phyloP scores from a whole-genome alignment of 2,797 vertebrate genomes.

The Xerus rutilus region DNA sequence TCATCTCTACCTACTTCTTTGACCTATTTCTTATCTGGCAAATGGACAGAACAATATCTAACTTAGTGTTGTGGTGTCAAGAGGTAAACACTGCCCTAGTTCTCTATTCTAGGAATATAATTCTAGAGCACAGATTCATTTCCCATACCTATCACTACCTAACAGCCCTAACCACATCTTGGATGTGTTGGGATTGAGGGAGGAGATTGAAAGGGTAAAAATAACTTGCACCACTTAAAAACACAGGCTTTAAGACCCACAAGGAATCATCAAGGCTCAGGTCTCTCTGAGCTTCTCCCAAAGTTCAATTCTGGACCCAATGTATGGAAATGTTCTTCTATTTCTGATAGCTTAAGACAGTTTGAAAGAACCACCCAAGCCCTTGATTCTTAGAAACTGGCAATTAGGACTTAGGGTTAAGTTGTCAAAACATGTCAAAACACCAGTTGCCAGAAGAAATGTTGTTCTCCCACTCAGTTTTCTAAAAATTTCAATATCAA shows the following conservation, averaged over 20 bases:
- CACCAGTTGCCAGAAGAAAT: neutral
- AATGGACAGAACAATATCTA: neutral
- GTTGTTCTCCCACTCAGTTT: neutral
- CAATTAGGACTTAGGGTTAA: neutral
- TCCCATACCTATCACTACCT: conserved; percentile 11
- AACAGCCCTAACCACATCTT: neutral
- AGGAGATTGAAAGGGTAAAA: neutral
- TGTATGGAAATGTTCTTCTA: neutral
- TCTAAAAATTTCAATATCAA: conserved; percentile 40
- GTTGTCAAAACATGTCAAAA: neutral
- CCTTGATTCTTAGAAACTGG: conserved; percentile 54
- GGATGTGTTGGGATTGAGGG: neutral
- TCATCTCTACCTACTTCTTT: conserved; percentile 2
- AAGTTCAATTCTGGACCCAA: conserved; percentile 48
- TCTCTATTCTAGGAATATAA: conserved; percentile 49
- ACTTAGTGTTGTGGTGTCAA: neutral
- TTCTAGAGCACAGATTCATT: conserved; percentile 50
- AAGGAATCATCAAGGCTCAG: conserved; percentile 15
- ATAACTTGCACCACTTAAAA: conserved; percentile 39
- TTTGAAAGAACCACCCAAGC: conserved; percentile 48
- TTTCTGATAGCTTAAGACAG: conserved; percentile 51
- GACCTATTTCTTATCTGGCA: conserved; percentile 39
- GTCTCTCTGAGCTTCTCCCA: neutral
- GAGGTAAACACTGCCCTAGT: neutral
- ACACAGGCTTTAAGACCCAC: neutral